Conservation (phyloP, 1,140 invertebrate genomes). For the Anoplolepis gracilipes region DNA sequence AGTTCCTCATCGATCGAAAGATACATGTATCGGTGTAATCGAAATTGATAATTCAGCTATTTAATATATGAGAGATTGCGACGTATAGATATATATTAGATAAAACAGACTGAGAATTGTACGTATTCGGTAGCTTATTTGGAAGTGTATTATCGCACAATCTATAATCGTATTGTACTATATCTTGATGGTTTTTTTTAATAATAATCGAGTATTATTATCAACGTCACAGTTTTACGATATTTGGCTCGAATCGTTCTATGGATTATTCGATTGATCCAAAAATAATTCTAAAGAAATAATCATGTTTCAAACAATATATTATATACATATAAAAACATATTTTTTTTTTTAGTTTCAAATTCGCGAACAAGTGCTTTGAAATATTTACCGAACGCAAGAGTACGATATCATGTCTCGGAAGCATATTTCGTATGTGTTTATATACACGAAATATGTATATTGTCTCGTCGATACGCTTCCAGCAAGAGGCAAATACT, state of each 20-base stretch:
- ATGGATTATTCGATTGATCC: background rate
- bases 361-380: slow-evolving; percentile 4
- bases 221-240: slow-evolving; percentile 33
- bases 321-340: background rate
- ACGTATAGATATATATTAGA: slow-evolving; percentile 26
- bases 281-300: background rate
- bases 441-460: no score
- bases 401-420: background rate
- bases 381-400: slow-evolving; percentile 15
- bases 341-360: background rate
- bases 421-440: background rate
- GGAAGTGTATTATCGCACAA: slow-evolving; percentile 38
- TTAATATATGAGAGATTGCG: slow-evolving; percentile 25
- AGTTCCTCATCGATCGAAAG: slow-evolving; percentile 45
- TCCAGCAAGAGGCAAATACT: slow-evolving; percentile 14
- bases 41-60: slow-evolving; percentile 31
- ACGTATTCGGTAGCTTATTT: slow-evolving; percentile 8
- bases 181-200: slow-evolving; percentile 7
- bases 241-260: background rate
- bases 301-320: slow-evolving; percentile 26
- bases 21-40: slow-evolving; percentile 50
- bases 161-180: slow-evolving; percentile 34
- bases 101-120: slow-evolving; percentile 13
- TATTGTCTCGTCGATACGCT: background rate
- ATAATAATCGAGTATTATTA: slow-evolving; percentile 35